phyloP scores from a whole-genome alignment of 2,888 invertebrate species.

The Brenthis hecate region DNA sequence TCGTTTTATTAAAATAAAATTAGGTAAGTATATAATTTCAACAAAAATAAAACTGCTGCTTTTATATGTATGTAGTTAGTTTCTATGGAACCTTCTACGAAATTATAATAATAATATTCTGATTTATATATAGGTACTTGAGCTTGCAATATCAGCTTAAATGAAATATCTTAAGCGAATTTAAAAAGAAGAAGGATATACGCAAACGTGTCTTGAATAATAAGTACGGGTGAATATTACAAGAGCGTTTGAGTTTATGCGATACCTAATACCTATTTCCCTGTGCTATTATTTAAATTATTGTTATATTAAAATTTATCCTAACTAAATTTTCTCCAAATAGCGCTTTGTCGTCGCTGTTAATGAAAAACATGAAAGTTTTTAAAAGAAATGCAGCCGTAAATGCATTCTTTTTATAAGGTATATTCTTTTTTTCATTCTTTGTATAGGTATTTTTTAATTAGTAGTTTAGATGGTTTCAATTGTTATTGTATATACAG shows the following conservation, averaged over 20 bases:
- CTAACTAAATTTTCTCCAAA: conserved; percentile 6
- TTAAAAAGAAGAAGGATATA: conserved; percentile 21
- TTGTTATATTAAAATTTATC: conserved; percentile 4
- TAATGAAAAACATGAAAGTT: conserved; percentile 28
- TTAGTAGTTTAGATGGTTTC: conserved; percentile 57
- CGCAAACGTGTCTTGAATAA: conserved; percentile 19
- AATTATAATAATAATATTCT: not conserved
- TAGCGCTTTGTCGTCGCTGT: conserved; percentile 16
- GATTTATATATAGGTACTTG: conserved; percentile 7
- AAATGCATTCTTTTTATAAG: too few species aligned
- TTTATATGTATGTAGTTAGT: too few species aligned
- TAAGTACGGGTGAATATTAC: conserved; percentile 17
- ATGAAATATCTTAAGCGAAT: conserved; percentile 21
- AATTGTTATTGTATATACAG: conserved; percentile 56
- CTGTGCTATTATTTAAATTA: conserved; percentile 6
- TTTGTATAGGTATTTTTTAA: conserved; percentile 9
- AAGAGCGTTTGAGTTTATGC: conserved; percentile 8
- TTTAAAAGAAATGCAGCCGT: conserved; percentile 27
- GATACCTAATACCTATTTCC: conserved; percentile 6
- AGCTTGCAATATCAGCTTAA: conserved; percentile 16
- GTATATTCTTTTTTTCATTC: too few species aligned
- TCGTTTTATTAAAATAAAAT: too few species aligned
- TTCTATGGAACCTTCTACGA: too few species aligned
- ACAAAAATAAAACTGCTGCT: too few species aligned
- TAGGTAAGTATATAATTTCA: too few species aligned